Evolutionary conservation across 1,140 invertebrate genomes (phyloP).

Genomic region (Lerema accius): DNA sequence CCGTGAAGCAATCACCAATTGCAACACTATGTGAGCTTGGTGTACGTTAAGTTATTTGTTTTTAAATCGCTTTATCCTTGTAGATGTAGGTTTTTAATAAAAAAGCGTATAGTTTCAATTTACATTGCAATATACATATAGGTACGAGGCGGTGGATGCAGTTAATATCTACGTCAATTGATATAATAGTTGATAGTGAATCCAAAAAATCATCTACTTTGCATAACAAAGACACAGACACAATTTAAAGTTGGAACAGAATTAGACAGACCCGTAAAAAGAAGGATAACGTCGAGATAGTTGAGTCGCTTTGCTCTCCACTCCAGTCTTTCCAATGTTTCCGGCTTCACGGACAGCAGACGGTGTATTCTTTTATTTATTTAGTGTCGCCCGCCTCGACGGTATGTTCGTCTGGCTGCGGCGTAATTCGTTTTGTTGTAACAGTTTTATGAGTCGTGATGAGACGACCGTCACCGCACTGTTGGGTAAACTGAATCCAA

Average conservation of each 20-base stretch:
- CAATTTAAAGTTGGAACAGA: no score
- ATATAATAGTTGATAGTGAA: no score
- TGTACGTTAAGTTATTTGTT: background rate
- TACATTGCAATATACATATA: no score
- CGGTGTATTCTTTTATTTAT: slow-evolving; percentile 39
- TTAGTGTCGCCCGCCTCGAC: slow-evolving; percentile 1
- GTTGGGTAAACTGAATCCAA: slow-evolving; percentile 41
- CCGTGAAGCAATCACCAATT: slow-evolving; percentile 40
- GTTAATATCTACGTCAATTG: no score
- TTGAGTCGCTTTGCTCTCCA: slow-evolving; percentile 4
- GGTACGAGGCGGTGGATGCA: no score
- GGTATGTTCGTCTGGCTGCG: slow-evolving; percentile 17
- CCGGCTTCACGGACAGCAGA: slow-evolving; percentile 36
- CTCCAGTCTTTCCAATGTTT: no score
- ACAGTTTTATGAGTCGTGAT: slow-evolving; percentile 54
- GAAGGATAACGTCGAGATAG: background rate
- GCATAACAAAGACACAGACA: no score
- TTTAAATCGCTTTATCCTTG: background rate
- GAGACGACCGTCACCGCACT: slow-evolving; percentile 47
- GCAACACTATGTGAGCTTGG: slow-evolving; percentile 26
- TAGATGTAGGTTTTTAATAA: no score
- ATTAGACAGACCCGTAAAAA: no score
- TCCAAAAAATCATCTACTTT: no score
- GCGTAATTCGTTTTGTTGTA: slow-evolving; percentile 44
- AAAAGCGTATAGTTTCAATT: no score